Evolutionary conservation across 2,113 vertebrate species (phyloP).

Genomic region (Sceloporus undulatus): DNA sequence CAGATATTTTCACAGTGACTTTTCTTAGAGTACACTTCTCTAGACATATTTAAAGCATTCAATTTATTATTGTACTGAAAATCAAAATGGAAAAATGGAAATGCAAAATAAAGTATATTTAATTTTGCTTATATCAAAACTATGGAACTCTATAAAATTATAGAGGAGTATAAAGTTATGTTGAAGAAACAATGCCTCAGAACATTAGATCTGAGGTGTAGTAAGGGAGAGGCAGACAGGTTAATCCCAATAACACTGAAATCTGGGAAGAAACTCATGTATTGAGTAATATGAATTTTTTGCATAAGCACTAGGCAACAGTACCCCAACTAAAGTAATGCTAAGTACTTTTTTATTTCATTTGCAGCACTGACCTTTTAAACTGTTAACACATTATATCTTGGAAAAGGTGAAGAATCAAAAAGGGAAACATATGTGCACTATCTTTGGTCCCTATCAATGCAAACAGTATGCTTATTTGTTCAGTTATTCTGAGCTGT

Average conservation of each 20-base stretch:
- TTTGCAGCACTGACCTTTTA: no score
- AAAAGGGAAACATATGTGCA: neutral
- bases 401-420: neutral
- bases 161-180: neutral
- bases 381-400: neutral
- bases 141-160: neutral
- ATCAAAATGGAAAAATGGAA: neutral
- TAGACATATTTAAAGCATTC: neutral
- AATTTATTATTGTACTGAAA: neutral
- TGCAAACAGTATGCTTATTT: neutral
- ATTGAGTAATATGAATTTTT: neutral
- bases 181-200: neutral
- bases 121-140: neutral
- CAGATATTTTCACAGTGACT: neutral
- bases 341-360: no score
- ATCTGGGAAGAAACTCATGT: neutral
- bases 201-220: neutral
- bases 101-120: neutral
- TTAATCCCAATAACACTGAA: neutral
- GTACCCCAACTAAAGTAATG: no score
- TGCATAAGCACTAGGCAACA: neutral
- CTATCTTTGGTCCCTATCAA: neutral
- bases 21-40: neutral
- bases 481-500: neutral
- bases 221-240: neutral